These are phyloP conservation scores for Pocillopora damicornis DNA, from an alignment of 64 coral and sea anemone genomes.

Conservation along the genomic window DNA sequence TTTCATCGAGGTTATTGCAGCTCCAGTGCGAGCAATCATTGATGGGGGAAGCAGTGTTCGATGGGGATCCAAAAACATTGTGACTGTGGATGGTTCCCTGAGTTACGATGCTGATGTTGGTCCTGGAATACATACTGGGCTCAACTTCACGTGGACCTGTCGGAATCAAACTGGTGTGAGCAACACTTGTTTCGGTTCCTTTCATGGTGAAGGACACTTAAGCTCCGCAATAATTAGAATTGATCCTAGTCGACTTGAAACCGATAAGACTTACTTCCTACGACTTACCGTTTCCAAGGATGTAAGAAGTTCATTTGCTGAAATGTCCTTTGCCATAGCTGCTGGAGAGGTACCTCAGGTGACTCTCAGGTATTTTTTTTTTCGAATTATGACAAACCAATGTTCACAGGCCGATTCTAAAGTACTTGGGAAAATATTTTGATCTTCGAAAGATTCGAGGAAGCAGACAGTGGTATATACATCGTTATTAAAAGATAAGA, in stretches of 20 bases:
- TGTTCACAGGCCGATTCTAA: too few relatives aligned
- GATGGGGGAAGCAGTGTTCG: constrained; percentile 21
- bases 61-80: not conserved
- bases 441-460: too few relatives aligned
- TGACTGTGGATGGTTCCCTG: constrained; percentile 13
- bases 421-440: too few relatives aligned
- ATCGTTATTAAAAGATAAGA: too few relatives aligned
- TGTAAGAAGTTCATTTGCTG: not conserved
- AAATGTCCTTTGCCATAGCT: constrained; percentile 13
- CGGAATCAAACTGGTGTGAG: not conserved
- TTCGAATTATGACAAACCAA: too few relatives aligned
- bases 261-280: not conserved
- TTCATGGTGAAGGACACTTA: not conserved
- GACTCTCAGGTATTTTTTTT: too few relatives aligned
- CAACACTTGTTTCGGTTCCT: constrained; percentile 13
- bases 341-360: too few relatives aligned
- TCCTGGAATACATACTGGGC: not conserved
- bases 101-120: constrained; percentile 17
- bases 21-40: constrained; percentile 7
- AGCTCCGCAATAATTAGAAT: not conserved
- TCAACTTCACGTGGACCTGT: constrained; percentile 2
- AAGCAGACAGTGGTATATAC: too few relatives aligned
- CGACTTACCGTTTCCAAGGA: constrained; percentile 10
- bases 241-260: not conserved
- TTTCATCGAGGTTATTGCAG: not conserved